These are phyloP conservation scores for Dynastes grantii DNA, from an alignment of 2,888 invertebrate genomes.

Conservation along the genomic window DNA sequence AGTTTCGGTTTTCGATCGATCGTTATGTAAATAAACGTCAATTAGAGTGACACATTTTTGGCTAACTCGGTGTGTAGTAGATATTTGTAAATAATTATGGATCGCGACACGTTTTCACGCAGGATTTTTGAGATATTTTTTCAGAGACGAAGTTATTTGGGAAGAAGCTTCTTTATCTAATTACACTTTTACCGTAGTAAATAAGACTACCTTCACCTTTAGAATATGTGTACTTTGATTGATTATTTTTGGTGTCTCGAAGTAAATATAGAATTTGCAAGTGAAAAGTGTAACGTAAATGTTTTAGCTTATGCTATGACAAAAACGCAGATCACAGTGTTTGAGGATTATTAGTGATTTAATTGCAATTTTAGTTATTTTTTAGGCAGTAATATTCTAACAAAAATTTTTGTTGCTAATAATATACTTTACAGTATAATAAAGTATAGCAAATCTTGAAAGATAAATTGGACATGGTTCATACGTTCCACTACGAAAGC, in stretches of 20 bases:
- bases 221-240: neutral
- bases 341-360: too few species aligned
- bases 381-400: too few species aligned
- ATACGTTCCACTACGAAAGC: too few species aligned
- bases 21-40: neutral
- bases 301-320: too few species aligned
- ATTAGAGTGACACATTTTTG: conserved; percentile 30
- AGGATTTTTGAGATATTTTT: neutral
- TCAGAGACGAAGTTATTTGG: neutral
- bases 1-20: too few species aligned
- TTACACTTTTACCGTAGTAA: neutral
- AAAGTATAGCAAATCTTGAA: too few species aligned
- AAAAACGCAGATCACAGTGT: too few species aligned
- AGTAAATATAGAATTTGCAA: neutral
- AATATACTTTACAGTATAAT: too few species aligned
- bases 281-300: neutral
- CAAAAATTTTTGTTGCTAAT: too few species aligned
- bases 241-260: neutral
- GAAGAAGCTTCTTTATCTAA: neutral
- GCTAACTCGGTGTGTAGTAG: neutral
- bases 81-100: conserved; percentile 7
- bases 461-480: too few species aligned
- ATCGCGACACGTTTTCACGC: neutral
- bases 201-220: neutral
- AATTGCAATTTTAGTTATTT: too few species aligned